A percentile compares a stretch with the other conserved stretches of the same genome.
Conservation (phyloP, 2,797 vertebrate genomes). For the Neoniphon sammara region DNA sequence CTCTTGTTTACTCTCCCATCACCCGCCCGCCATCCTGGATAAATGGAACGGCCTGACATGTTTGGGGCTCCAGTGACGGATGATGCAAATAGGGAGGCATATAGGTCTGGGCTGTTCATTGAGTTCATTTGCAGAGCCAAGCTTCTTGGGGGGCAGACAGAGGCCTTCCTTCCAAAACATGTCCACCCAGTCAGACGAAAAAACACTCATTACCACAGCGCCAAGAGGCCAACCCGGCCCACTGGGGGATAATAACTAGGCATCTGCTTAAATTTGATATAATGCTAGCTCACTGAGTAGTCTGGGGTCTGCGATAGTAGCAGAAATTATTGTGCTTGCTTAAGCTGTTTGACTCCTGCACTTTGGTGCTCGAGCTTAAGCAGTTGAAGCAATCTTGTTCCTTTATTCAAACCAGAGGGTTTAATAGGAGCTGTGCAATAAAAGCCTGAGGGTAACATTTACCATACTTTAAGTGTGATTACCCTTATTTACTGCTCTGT, state of each 20-base stretch:
- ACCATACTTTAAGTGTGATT: constrained; percentile 47
- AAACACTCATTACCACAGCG: constrained; percentile 83
- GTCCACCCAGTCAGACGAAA: constrained; percentile 82
- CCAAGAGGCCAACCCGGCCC: constrained; percentile 69
- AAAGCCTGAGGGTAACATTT: constrained; percentile 35
- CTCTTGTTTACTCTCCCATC: constrained; percentile 51
- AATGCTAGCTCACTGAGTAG: constrained; percentile 61
- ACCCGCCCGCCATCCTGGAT: constrained; percentile 38
- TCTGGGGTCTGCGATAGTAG: constrained; percentile 58
- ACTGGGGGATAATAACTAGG: constrained; percentile 78
- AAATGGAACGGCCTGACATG: constrained; percentile 54
- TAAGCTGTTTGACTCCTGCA: constrained; percentile 56
- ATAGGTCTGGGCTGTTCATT: constrained; percentile 23
- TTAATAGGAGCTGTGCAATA: constrained; percentile 49
- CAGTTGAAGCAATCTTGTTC: constrained; percentile 24
- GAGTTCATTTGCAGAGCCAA: constrained; percentile 46
- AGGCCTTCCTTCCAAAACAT: constrained; percentile 78
- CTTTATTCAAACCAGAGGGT: constrained; percentile 48
- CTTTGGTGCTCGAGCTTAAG: constrained; percentile 44
- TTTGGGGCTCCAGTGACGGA: constrained; percentile 53
- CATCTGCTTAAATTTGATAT: constrained; percentile 81
- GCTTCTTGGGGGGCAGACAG: constrained; percentile 54
- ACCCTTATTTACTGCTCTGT: constrained; percentile 63
- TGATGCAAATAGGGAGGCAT: constrained; percentile 48
- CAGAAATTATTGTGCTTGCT: constrained; percentile 48